Base-by-base conservation (phyloP, 2,888 invertebrate genomes). In the Leptogaster cylindrica region DNA sequence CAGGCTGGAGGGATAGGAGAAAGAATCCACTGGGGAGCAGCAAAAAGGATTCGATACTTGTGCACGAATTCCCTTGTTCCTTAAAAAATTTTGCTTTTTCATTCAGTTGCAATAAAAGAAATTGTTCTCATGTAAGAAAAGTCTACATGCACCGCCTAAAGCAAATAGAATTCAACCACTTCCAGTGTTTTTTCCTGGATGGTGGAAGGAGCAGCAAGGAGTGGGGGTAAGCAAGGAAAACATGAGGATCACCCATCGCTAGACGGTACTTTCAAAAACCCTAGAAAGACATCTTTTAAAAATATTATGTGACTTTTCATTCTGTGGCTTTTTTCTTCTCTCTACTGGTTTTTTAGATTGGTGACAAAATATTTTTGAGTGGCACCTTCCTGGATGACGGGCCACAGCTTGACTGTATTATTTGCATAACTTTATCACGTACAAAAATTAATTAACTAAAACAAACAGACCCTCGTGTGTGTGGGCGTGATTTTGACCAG, bases 391-490 rank as follows among this genome's bases (percentile, higher is more conserved):
- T 39, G 27, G 28, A 65, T 44, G 14, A 41, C 28, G 8, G 41
- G 69, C 65, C 41, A 55, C 55, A 66, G 55, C 48, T 44, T 61
- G 68, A 63, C 55, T 68, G 68, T 70, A 27, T 52, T 67, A 71
- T 70, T 71, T 71, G 71, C 71, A 68, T 70, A 71, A 71, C 70
- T 68, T 68, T 71, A 71, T 71, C 71, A 71, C 71, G 71, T 71
- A 71, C 66, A 66, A 66, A 71, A 71, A 71, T 71, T 71, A 71
- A 71, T 71, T 71, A 71, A 65, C 70, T 70, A 67, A 70, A 71
- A 70, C 65, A 65, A 52, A 61, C 44, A 51, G 52, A 20, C 14
- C 18, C 50, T 58, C 18, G 27, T 23, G 27, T 63, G 39, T 51
- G 51, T 51, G 28, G 8, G 12, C 23, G 20, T 1, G 4, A n/a